Base-by-base conservation (phyloP, 1,140 invertebrate species). In the Lasioglossum albipes region DNA sequence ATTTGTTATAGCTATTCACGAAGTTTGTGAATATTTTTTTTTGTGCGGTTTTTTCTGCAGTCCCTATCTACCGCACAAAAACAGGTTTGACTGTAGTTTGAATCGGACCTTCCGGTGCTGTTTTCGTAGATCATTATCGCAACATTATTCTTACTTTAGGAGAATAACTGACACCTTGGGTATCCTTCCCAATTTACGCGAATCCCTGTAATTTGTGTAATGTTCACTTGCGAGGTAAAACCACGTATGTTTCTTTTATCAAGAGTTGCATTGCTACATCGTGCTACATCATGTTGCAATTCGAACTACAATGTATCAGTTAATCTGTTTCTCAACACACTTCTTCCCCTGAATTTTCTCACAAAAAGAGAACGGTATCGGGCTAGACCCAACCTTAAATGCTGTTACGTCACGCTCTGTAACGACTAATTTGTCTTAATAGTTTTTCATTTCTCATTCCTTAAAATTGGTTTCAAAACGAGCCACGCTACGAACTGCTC, bases 361-460 rank as follows among this genome's bases (percentile, higher is more conserved):
- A n/a, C 20, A 59, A 59, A 59, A 59, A 59, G 57, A 59, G 57
- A 59, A 59, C 57, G 57, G 57, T 59, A n/a, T n/a, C 57, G 18
- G 18, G 20, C 20, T 20, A n/a, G 57, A 59, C 57, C 57, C 57
- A 59, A 59, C 57, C 57, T 20, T n/a, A 59, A n/a, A 59, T 0
- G 57, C 1, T 5, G 20, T 59, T 59, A 59, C 57, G 57, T n/a
- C 57, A 59, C 57, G 20, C 6, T 9, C 57, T 1, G 57, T 2
- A 59, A 54, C 52, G 13, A 54, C 13, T 54, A 54, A 59, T 59
- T 59, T n/a, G 57, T 59, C 57, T 22, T 59, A 59, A 59, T n/a
- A 59, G 18, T 59, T 59, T 59, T 9, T n/a, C 57, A 9, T 20
- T 16, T 16, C 57, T 18, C 7, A 20, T n/a, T 59, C 20, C 20